Evolutionary conservation across 2,113 vertebrate species (phyloP), one percentile per base, ranked within the genome.

Genomic region (Baryphthengus martii): DNA sequence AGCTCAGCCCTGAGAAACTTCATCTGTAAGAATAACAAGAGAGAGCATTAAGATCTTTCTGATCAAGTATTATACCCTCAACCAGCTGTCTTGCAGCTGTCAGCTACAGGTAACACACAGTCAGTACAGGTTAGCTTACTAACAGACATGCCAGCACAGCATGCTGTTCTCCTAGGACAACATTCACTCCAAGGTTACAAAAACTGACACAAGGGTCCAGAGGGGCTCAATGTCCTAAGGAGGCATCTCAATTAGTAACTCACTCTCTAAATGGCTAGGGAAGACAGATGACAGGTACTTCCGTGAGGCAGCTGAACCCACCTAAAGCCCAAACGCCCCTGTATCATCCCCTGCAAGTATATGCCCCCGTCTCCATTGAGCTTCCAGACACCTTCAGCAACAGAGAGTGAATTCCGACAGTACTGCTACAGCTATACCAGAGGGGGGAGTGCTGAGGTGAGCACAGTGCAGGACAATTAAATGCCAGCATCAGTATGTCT

Each of bases 351-450:
- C 42, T 72, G 52, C 35, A 53, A 66, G 23, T 10, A n/a, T 5
- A 35, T 3, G 13, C 7, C 44, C 42, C 33, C 25, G 9, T 45
- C n/a, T 61, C 28, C 55, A 44, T 1, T 7, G n/a, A 61, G 24
- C 9, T 59, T 31, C 28, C 9, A 47, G 39, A 50, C 17, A 59
- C 23, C 45, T 74, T 45, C 45, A 63, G 65, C 53, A 76, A 86
- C 0, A 1, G 19, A 25, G 13, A 33, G 37, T 29, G 13, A 63
- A 68, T 53, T 25, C 0, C 0, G 50, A 13, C 37, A 70, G 65
- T 23, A 81, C 17, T 1, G 3, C 33, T 35, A 59, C 8, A 17
- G 70, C 59, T 81, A 3, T 18, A 80, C 44, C 59, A 81, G 59
- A 55, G 39, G 26, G 82, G 28, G 17, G 20, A 88, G 39, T 68